A percentile compares a stretch with the other conserved stretches of the same genome.
Conservation (phyloP, 2,888 invertebrate species). For the Drosophila nr. fundita region DNA sequence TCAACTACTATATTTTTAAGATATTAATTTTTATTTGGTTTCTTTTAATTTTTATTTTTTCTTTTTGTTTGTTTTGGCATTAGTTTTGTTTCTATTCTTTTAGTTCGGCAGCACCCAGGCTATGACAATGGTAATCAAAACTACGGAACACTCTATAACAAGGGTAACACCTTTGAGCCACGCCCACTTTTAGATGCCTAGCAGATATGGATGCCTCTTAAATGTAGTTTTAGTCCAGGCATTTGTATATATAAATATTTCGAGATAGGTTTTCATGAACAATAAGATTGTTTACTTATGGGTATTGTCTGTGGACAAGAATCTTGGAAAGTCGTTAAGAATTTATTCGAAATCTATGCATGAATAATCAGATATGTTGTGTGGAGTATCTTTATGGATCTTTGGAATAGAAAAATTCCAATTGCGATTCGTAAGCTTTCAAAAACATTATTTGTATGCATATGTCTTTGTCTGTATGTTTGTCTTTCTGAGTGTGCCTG, state of each 20-base stretch:
- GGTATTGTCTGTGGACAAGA: conserved; percentile 1
- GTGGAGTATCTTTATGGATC: not conserved
- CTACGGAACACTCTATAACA: conserved; percentile 34
- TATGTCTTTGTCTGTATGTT: conserved; percentile 18
- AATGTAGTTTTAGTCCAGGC: not conserved
- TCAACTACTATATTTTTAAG: conserved; percentile 4
- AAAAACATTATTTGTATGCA: conserved; percentile 11
- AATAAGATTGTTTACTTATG: not conserved
- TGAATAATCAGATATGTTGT: conserved; percentile 3
- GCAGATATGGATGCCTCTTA: not conserved
- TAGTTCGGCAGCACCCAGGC: conserved; percentile 58
- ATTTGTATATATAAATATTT: not conserved
- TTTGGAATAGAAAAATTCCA: conserved; percentile 4
- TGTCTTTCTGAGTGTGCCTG: not conserved
- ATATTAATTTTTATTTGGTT: conserved; percentile 9
- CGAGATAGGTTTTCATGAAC: not conserved
- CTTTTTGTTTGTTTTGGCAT: conserved; percentile 23
- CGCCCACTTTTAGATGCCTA: conserved; percentile 5
- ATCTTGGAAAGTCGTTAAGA: not conserved
- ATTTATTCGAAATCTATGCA: conserved; percentile 8
- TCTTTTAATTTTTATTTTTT: not conserved
- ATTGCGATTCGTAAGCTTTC: conserved; percentile 2
- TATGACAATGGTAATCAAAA: conserved; percentile 85
- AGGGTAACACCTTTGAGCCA: conserved; percentile 17
- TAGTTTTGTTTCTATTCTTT: conserved; percentile 35